These are phyloP conservation scores for Mesoligia furuncula DNA, from an alignment of 2,888 invertebrate species.

Conservation along the genomic window DNA sequence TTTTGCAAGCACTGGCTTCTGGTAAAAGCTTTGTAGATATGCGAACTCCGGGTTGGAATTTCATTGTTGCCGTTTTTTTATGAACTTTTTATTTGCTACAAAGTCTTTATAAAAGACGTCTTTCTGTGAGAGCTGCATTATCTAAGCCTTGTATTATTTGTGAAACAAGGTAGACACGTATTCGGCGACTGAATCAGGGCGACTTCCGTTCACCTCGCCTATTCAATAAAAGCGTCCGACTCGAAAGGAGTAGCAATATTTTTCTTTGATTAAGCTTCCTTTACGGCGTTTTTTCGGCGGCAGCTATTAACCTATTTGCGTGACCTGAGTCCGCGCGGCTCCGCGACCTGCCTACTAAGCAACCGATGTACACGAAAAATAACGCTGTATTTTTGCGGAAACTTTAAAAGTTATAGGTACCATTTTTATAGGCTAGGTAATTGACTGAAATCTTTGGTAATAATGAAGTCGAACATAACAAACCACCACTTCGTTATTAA, in stretches of 20 bases:
- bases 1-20: slow-evolving; percentile 32
- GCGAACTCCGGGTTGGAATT: slow-evolving; percentile 43
- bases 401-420: slow-evolving; percentile 57
- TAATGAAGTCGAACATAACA: slow-evolving; percentile 19
- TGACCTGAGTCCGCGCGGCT: slow-evolving; percentile 75
- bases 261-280: slow-evolving; percentile 81
- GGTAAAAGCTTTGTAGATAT: slow-evolving; percentile 53
- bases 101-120: slow-evolving; percentile 17
- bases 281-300: slow-evolving; percentile 77
- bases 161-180: slow-evolving; percentile 46
- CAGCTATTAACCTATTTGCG: slow-evolving; percentile 84
- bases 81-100: slow-evolving; percentile 25
- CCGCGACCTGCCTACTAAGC: slow-evolving; percentile 64
- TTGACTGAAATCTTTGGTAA: slow-evolving; percentile 36
- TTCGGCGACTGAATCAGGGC: slow-evolving; percentile 47
- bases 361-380: slow-evolving; percentile 59
- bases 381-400: slow-evolving; percentile 55
- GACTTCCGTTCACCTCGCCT: slow-evolving; percentile 63
- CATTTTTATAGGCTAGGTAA: slow-evolving; percentile 41
- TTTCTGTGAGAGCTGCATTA: slow-evolving; percentile 45
- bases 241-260: slow-evolving; percentile 78
- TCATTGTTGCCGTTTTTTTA: slow-evolving; percentile 43
- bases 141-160: slow-evolving; percentile 48
- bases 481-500: slow-evolving; percentile 23
- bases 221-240: slow-evolving; percentile 69